These are phyloP conservation scores for Aelia acuminata DNA, from an alignment of 2,888 invertebrate genomes.

Conservation along the genomic window DNA sequence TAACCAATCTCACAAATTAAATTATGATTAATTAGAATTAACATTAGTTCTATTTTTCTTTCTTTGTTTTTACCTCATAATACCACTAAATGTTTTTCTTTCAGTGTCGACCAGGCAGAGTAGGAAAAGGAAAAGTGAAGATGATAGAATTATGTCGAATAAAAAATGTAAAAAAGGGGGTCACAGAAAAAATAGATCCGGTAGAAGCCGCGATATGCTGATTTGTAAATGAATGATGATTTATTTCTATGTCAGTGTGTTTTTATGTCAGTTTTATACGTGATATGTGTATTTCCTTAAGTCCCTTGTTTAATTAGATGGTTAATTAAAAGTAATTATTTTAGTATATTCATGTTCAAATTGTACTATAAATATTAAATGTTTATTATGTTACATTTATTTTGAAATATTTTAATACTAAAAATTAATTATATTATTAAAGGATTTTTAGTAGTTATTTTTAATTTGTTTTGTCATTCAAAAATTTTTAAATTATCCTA, in stretches of 20 bases:
- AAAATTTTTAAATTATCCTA: too few relatives aligned
- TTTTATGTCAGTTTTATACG: slow-evolving; percentile 39
- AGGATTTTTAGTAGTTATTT: not conserved
- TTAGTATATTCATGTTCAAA: not conserved
- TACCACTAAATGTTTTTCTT: not conserved
- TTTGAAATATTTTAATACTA: slow-evolving; percentile 11
- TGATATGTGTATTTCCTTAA: slow-evolving; percentile 37
- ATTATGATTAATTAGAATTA: too few relatives aligned
- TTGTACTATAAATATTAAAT: not conserved
- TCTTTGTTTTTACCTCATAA: not conserved
- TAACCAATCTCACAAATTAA: too few relatives aligned
- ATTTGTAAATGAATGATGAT: slow-evolving; percentile 40
- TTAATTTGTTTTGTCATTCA: too few relatives aligned
- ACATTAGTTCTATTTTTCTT: too few relatives aligned
- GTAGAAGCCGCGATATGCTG: slow-evolving; percentile 6
- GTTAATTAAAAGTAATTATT: slow-evolving; percentile 19
- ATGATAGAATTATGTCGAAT: not conserved
- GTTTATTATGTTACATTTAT: slow-evolving; percentile 32
- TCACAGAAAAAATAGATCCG: not conserved
- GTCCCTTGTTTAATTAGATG: not conserved
- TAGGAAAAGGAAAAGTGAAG: slow-evolving; percentile 28
- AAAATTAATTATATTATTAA: slow-evolving; percentile 22
- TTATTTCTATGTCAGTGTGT: not conserved
- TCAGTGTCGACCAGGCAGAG: not conserved
- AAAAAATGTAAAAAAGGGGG: not conserved